A percentile compares a stretch with the other conserved stretches of the same genome.
phyloP scores from a whole-genome alignment of 2,113 vertebrate species.

The Apodemus speciosus region DNA sequence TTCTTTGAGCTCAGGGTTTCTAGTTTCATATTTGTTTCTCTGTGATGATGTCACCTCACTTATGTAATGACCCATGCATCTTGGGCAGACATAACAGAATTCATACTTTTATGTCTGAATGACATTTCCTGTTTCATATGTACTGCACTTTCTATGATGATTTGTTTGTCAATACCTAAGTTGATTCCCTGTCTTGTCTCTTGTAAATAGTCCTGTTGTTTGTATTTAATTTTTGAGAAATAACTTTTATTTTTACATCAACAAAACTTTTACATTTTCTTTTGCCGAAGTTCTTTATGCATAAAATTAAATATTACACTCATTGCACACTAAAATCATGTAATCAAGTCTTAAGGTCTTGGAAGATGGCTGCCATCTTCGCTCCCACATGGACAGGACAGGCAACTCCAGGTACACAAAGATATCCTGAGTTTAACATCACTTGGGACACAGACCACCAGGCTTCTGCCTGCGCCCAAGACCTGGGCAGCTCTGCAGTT shows the following conservation, averaged over 20 bases:
- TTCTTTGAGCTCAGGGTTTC: neutral
- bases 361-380: too few species aligned
- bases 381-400: too few species aligned
- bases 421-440: too few species aligned
- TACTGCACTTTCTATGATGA: neutral
- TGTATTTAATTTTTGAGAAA: neutral
- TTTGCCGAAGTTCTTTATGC: neutral
- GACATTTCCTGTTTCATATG: neutral
- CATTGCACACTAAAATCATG: too few species aligned
- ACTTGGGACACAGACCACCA: too few species aligned
- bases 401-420: too few species aligned
- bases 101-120: neutral
- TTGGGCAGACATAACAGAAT: too few species aligned
- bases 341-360: neutral
- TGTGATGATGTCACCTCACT: neutral
- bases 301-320: neutral
- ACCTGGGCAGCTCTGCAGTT: too few species aligned
- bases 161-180: neutral
- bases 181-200: neutral
- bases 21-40: neutral
- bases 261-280: neutral
- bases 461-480: too few species aligned
- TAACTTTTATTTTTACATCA: neutral
- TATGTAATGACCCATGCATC: neutral
- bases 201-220: neutral